Base-by-base conservation (phyloP, 2,113 vertebrate genomes). In the Montifringilla adamsi region DNA sequence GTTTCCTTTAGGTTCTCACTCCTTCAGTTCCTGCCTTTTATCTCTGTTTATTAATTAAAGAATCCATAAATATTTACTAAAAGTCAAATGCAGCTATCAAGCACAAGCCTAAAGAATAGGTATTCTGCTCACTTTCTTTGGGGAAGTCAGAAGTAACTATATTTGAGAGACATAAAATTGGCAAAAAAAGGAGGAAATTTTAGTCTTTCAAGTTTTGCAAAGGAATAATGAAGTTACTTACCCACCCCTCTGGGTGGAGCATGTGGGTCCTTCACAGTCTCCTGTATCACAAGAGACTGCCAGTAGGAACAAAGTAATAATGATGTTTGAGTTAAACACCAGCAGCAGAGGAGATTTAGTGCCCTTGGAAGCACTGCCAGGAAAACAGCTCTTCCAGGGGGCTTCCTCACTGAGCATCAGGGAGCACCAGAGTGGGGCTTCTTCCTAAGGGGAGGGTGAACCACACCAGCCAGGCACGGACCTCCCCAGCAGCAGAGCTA, bases 231-330 rank as follows among this genome's bases (percentile, higher is more conserved):
- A 84, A 74, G 30, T 46, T 23, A 78, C 8, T 41, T n/a, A 49
- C 8, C 5, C 18, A 53, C 2, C 1, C 4, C 26, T 20, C 8
- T 3, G 1, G 13, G 0, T 50, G 33, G 11, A 26, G 5, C 20
- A 17, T 4, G 28, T 3, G 3, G 10, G 4, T 47, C 6, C 24
- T 66, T 87, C 24, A 35, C 17, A 31, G 11, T 9, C 24, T 60
- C 13, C 7, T 15, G 12, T 19, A 41, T 8, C 18, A 64, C 49
- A n/a, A n/a, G 43, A 64, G 21, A 35, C 31, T 31, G 43, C 15
- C 6, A 55, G 28, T 2, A 53, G 6, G 23, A 66, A 35, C 4
- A 15, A 58, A 49, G 11, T 1, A 26, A n/a, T 31, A 33, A 62
- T 3, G 3, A 2, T 8, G 37, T 18, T 23, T 31, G 9, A 37